Percentiles rank a stretch among this genome's conserved stretches.
phyloP scores from a whole-genome alignment of 2,888 invertebrate species.

The Meloe dianella region DNA sequence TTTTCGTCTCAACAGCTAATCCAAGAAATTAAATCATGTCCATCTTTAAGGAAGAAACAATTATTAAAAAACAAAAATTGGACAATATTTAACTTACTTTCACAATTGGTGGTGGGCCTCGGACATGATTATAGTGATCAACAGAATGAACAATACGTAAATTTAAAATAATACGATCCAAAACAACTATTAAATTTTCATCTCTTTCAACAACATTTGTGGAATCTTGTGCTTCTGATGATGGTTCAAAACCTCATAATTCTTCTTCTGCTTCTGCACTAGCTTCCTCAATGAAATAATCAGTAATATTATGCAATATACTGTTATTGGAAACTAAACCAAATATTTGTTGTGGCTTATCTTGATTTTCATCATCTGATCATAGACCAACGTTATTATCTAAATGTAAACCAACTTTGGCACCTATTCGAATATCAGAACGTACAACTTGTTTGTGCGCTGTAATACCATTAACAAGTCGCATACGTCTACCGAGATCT shows the following conservation, averaged over 20 bases:
- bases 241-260: slow-evolving; percentile 73
- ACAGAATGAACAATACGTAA: slow-evolving; percentile 96
- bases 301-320: slow-evolving; percentile 94
- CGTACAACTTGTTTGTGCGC: slow-evolving; percentile 87
- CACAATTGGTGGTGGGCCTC: slow-evolving; percentile 84
- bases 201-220: slow-evolving; percentile 71
- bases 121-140: slow-evolving; percentile 98
- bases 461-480: slow-evolving; percentile 89
- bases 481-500: slow-evolving; percentile 91
- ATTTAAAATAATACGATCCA: slow-evolving; percentile 86
- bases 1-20: slow-evolving; percentile 87
- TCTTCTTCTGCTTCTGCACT: slow-evolving; percentile 99
- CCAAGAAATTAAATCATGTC: slow-evolving; percentile 74
- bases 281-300: slow-evolving; percentile 97
- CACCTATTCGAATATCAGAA: slow-evolving; percentile 91
- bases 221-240: slow-evolving; percentile 58
- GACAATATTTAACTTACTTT: slow-evolving; percentile 63
- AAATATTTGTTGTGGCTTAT: slow-evolving; percentile 61
- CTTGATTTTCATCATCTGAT: slow-evolving; percentile 63
- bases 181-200: slow-evolving; percentile 72
- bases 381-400: slow-evolving; percentile 86
- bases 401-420: slow-evolving; percentile 88
- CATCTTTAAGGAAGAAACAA: slow-evolving; percentile 61
- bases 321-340: slow-evolving; percentile 88
- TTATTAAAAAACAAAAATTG: neutral